Evolutionary conservation across 2,888 invertebrate species (phyloP).

Genomic region (Tetragonula carbonaria): DNA sequence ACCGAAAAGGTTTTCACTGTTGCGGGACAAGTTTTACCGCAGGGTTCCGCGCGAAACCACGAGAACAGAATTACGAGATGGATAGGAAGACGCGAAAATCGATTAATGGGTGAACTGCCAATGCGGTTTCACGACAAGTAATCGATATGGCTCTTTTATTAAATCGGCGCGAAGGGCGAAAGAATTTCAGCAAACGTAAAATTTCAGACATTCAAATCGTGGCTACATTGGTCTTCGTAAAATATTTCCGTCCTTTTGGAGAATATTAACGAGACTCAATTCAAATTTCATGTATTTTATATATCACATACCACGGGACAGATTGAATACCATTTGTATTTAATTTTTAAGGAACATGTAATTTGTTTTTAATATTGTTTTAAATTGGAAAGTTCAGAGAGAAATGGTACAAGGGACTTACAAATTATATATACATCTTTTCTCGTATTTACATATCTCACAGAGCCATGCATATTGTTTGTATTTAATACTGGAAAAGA

Average conservation of each 20-base stretch:
- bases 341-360: neutral
- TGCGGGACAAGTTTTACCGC: constrained; percentile 76
- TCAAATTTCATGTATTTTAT: neutral
- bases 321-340: neutral
- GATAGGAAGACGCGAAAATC: constrained; percentile 68
- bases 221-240: too few species aligned
- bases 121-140: constrained; percentile 72
- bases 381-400: neutral
- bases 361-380: neutral
- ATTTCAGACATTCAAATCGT: neutral
- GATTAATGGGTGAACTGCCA: constrained; percentile 77
- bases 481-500: neutral
- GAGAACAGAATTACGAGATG: constrained; percentile 75
- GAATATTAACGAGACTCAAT: constrained; percentile 5
- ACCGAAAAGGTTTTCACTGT: constrained; percentile 78
- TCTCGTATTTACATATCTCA: too few species aligned
- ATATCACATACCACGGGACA: neutral
- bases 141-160: constrained; percentile 38
- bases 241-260: neutral
- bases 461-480: neutral
- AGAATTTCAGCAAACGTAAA: constrained; percentile 12
- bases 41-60: constrained; percentile 73
- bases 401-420: neutral
- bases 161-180: constrained; percentile 9
- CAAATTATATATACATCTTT: too few species aligned